Base-by-base conservation (phyloP, 37 sponge, comb jelly and placozoan genomes). In the Cliona cf. orientalis region DNA sequence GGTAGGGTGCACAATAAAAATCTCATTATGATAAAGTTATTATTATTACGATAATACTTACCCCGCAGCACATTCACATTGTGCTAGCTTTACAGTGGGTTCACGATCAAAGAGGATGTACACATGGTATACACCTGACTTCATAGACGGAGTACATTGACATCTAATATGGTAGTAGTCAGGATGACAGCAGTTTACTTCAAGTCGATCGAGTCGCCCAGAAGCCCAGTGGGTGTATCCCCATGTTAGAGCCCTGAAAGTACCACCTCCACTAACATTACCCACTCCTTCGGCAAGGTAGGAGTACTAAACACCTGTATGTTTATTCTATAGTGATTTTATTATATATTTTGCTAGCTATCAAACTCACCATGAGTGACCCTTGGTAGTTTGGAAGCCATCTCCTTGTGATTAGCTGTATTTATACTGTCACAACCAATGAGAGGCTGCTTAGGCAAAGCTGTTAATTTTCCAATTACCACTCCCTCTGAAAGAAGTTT, bases 41-140 rank as follows among this genome's bases (percentile, higher is more conserved):
- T 40, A 40, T 58, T 81, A 67, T 72, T 36, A n/a, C n/a, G 72
- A 41, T 35, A 81, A 31, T 22, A 74, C 80, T 36, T 79, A 90
- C 85, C 90, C 84, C 29, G 84, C 90, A 43, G 90, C 85, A 84
- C 90, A 90, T 74, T 83, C 80, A 84, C 85, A 84, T 44, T 74
- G 73, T 58, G 90, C 90, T 53, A 6, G 9, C 22, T 38, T 25
- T 74, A 90, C 57, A 55, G 23, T 39, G 3, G 23, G 21, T 32
- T 64, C 37, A 21, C 66, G 66, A 58, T 29, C 62, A 58, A 82
- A 74, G 9, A 73, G 83, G 14, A 53, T 43, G 40, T 69, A 72
- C 25, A 46, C 53, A 68, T 41, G 35, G 49, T 83, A 49, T 49
- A 49, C 14, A 49, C 53, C 14, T 49, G 9, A 14, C 14, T 49